Evolutionary conservation across 1,140 invertebrate genomes (phyloP).

Genomic region (Piezodorus guildinii): DNA sequence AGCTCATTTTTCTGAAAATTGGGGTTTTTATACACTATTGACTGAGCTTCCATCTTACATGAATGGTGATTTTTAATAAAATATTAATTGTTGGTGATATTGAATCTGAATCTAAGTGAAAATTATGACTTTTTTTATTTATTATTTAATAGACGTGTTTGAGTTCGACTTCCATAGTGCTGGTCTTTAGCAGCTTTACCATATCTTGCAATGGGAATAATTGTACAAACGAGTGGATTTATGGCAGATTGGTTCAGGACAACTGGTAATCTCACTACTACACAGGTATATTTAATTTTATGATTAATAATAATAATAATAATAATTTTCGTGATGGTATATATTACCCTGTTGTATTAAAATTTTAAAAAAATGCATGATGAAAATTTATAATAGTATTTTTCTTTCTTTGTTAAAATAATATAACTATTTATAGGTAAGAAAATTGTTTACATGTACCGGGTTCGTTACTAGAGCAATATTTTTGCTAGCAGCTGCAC

Average conservation of each 20-base stretch:
- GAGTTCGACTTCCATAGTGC: slow-evolving; percentile 58
- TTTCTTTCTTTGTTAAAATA: not conserved
- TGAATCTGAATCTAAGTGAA: too few relatives aligned
- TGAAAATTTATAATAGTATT: too few relatives aligned
- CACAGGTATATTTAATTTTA: slow-evolving; percentile 37
- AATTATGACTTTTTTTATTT: too few relatives aligned
- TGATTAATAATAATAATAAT: too few relatives aligned
- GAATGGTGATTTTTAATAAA: slow-evolving; percentile 45
- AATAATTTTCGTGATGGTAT: too few relatives aligned
- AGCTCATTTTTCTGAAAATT: slow-evolving; percentile 89
- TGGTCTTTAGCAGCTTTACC: slow-evolving; percentile 73
- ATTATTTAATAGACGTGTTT: slow-evolving; percentile 47
- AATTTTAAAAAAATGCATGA: too few relatives aligned
- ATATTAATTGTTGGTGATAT: slow-evolving; percentile 7
- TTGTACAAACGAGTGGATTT: slow-evolving; percentile 66
- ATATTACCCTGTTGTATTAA: too few relatives aligned
- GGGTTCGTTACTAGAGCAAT: slow-evolving; percentile 70
- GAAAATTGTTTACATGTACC: slow-evolving; percentile 61
- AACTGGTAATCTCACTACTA: slow-evolving; percentile 52
- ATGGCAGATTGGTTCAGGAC: slow-evolving; percentile 64
- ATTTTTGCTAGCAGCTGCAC: slow-evolving; percentile 70
- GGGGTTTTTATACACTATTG: slow-evolving; percentile 88
- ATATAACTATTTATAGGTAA: slow-evolving; percentile 35
- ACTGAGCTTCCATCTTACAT: slow-evolving; percentile 85
- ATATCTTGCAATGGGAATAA: slow-evolving; percentile 72